phyloP scores from a whole-genome alignment of 1,140 invertebrate species.

The Tetramorium alpestre region DNA sequence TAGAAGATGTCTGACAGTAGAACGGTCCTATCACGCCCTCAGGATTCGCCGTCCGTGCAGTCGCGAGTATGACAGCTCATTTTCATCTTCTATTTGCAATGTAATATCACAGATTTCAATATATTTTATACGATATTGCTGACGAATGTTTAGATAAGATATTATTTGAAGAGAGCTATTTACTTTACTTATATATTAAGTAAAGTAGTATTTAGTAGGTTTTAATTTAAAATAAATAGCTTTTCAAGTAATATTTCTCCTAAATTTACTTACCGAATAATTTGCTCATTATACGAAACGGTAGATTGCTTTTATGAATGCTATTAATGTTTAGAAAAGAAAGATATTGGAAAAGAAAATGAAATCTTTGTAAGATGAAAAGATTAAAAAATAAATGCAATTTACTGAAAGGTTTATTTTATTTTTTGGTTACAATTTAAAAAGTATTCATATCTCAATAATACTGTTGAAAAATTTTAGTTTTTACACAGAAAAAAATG shows the following conservation, averaged over 20 bases:
- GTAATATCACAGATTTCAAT: not conserved
- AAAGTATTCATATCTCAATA: not conserved
- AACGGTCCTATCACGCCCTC: constrained; percentile 10
- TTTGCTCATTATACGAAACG: not conserved
- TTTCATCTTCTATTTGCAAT: not conserved
- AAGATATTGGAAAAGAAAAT: not conserved
- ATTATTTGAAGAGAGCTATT: not conserved
- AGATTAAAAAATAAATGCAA: not conserved
- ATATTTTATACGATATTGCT: not conserved
- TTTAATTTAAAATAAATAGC: too few species aligned
- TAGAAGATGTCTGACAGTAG: not conserved
- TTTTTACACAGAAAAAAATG: too few species aligned
- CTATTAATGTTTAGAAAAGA: not conserved
- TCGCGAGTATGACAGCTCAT: not conserved
- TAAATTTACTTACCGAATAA: too few species aligned
- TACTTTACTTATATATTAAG: not conserved
- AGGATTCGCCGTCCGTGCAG: not conserved
- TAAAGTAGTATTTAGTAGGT: too few species aligned
- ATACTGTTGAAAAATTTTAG: not conserved
- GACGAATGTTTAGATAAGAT: not conserved
- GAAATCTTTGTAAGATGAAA: not conserved
- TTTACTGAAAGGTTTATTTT: not conserved
- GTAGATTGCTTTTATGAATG: not conserved
- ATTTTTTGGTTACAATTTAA: not conserved
- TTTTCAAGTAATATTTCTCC: too few species aligned